These are phyloP conservation scores for Timandra comae DNA, from an alignment of 2,888 invertebrate species.

Conservation along the genomic window DNA sequence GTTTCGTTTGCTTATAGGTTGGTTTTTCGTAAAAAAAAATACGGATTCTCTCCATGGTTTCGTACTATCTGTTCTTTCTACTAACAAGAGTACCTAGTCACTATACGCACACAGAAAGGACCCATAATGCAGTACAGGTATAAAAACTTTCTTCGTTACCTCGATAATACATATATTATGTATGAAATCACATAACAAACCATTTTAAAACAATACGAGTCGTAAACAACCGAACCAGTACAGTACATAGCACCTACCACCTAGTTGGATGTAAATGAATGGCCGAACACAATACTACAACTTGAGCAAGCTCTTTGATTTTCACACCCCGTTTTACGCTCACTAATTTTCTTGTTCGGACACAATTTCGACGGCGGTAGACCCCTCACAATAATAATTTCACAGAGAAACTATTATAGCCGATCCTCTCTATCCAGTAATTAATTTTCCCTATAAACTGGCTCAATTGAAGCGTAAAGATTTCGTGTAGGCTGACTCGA, in stretches of 20 bases:
- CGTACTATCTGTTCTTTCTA: too few relatives aligned
- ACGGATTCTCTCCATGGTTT: too few relatives aligned
- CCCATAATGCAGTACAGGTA: too few relatives aligned
- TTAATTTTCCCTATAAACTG: conserved; percentile 72
- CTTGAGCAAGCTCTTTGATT: conserved; percentile 68
- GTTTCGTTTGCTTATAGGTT: too few relatives aligned
- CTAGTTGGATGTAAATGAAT: conserved; percentile 62
- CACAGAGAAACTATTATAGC: conserved; percentile 72
- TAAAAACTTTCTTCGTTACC: too few relatives aligned
- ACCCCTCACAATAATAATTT: conserved; percentile 73
- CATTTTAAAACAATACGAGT: conserved; percentile 4
- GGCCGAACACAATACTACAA: conserved; percentile 64
- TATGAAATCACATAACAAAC: too few relatives aligned
- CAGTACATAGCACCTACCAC: conserved; percentile 4
- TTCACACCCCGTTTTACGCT: conserved; percentile 76
- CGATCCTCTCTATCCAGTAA: conserved; percentile 73
- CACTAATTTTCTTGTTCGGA: conserved; percentile 77
- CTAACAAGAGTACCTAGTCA: too few relatives aligned
- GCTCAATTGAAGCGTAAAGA: conserved; percentile 74
- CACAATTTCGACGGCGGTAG: conserved; percentile 62
- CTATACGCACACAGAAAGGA: too few relatives aligned
- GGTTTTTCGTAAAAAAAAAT: too few relatives aligned
- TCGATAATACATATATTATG: too few relatives aligned
- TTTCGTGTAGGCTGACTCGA: conserved; percentile 65
- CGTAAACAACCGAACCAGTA: too few relatives aligned